phyloP scores from a whole-genome alignment of 2,888 invertebrate genomes.

The Euplexia lucipara region DNA sequence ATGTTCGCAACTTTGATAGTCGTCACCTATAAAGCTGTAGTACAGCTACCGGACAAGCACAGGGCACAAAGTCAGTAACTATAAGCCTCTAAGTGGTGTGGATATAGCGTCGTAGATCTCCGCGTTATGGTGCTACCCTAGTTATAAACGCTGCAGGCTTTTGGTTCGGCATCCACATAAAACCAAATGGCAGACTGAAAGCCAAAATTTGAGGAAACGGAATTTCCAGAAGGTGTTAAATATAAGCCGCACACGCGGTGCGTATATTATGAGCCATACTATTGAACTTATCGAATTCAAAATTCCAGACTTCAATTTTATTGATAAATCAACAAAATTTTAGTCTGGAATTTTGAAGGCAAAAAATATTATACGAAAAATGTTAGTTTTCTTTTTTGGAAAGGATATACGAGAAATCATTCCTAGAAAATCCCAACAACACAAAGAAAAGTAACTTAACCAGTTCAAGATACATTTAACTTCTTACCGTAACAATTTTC shows the following conservation, averaged over 20 bases:
- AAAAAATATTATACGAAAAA: background rate
- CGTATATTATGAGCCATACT: background rate
- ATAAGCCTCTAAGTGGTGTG: background rate
- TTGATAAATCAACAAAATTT: too few relatives aligned
- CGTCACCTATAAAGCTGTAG: background rate
- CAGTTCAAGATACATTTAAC: background rate
- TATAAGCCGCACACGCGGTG: background rate
- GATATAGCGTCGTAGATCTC: conserved; percentile 3
- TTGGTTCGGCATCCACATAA: conserved; percentile 17
- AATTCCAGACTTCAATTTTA: too few relatives aligned
- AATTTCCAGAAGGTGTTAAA: conserved; percentile 14
- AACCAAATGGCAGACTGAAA: conserved; percentile 30
- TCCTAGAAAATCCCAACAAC: background rate
- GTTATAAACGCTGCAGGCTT: background rate
- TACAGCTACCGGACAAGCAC: background rate
- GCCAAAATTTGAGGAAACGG: conserved; percentile 25
- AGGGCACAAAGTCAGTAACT: background rate
- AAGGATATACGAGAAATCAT: background rate
- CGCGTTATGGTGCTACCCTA: background rate
- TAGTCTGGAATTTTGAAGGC: background rate
- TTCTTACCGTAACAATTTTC: background rate
- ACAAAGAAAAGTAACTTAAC: background rate
- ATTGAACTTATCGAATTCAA: background rate
- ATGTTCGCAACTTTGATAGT: background rate
- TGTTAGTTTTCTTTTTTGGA: background rate